These are phyloP conservation scores for Umimayanthus kanabou DNA, from an alignment of 92 coral and sea anemone genomes.

Conservation along the genomic window DNA sequence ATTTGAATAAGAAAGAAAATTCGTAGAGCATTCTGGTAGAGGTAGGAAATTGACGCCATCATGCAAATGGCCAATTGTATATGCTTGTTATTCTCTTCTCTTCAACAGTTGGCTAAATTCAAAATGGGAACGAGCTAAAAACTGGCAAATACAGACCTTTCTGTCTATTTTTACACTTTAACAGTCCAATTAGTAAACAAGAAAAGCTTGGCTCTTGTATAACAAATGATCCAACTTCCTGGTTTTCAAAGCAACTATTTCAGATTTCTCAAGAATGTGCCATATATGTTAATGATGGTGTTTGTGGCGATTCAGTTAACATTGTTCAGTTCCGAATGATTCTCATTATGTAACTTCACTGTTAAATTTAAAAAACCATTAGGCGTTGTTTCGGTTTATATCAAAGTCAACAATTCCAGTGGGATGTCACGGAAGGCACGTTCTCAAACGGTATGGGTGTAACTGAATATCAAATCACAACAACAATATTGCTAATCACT, in stretches of 20 bases:
- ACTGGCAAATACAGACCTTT: neutral
- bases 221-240: too few relatives aligned
- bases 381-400: neutral
- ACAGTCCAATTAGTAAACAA: neutral
- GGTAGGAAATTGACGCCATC: too few relatives aligned
- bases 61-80: too few relatives aligned
- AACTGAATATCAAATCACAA: too few relatives aligned
- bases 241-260: too few relatives aligned
- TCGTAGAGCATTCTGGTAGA: too few relatives aligned
- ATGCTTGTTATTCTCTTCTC: too few relatives aligned
- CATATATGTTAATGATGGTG: neutral
- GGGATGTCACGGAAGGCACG: neutral
- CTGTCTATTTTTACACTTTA: too few relatives aligned
- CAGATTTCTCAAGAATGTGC: neutral
- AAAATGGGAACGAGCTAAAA: neutral
- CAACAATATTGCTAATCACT: neutral
- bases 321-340: too few relatives aligned
- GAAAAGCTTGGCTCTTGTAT: neutral
- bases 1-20: too few relatives aligned
- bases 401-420: neutral
- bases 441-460: too few relatives aligned
- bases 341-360: neutral
- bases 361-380: neutral
- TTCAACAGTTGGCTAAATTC: neutral
- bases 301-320: neutral